Conservation (phyloP, 92 coral and sea anemone species). For the Virgularia gustaviana region DNA sequence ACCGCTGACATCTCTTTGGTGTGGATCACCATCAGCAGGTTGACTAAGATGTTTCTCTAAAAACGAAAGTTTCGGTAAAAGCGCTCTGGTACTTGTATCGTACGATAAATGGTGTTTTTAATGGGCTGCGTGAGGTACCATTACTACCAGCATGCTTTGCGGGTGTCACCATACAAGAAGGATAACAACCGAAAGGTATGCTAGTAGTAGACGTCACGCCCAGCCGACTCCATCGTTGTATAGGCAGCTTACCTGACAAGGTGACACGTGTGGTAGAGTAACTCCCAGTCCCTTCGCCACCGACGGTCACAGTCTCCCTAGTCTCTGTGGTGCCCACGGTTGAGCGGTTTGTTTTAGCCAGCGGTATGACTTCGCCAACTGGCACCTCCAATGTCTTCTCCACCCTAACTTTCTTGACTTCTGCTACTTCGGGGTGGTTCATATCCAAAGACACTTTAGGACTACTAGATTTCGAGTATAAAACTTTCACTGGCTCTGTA, state of each 20-base stretch:
- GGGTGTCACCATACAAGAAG: too few relatives aligned
- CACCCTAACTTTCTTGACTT: conserved; percentile 58
- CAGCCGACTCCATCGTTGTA: background rate
- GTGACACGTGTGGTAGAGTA: background rate
- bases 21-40: background rate
- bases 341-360: conserved; percentile 61
- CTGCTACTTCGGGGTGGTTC: conserved; percentile 45
- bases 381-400: conserved; percentile 73
- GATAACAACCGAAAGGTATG: background rate
- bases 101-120: background rate
- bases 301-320: conserved; percentile 8
- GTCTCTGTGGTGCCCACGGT: conserved; percentile 51
- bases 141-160: too few relatives aligned
- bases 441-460: conserved; percentile 40
- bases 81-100: background rate
- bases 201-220: background rate
- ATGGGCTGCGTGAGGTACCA: background rate
- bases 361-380: conserved; percentile 82
- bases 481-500: conserved; percentile 10
- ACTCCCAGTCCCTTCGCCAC: background rate
- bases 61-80: too few relatives aligned
- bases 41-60: conserved; percentile 24
- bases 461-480: conserved; percentile 31
- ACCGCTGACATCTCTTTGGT: conserved; percentile 4
- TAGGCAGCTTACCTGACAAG: conserved; percentile 20